phyloP scores from a whole-genome alignment of 2,888 invertebrate genomes.

The Cerastis leucographa region DNA sequence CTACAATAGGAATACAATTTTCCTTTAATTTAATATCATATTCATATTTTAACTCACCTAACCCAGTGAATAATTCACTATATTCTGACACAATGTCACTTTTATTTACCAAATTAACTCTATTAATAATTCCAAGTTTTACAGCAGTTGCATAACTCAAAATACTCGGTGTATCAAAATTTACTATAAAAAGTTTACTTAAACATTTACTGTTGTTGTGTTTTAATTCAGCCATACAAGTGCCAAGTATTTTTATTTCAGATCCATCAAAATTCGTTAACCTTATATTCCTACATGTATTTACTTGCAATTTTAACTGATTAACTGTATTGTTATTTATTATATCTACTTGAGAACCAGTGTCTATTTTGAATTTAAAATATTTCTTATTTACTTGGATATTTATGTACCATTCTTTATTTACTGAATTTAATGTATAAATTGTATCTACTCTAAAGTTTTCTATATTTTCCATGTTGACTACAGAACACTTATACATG shows the following conservation, averaged over 20 bases:
- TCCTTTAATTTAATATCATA: conserved; percentile 1
- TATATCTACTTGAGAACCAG: conserved; percentile 1
- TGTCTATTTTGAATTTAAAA: neutral
- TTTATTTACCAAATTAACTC: neutral
- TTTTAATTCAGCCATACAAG: neutral
- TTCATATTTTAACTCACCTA: conserved; percentile 8
- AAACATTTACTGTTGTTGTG: neutral
- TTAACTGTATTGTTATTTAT: neutral
- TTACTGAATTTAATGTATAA: neutral
- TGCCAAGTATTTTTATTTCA: neutral
- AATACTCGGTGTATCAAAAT: neutral
- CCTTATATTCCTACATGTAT: neutral
- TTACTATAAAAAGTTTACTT: neutral
- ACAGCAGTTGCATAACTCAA: neutral
- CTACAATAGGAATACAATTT: neutral
- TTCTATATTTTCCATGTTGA: conserved; percentile 3
- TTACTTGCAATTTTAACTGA: neutral
- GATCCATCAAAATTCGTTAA: conserved; percentile 3
- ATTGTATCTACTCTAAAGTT: conserved; percentile 1
- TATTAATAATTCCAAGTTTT: neutral
- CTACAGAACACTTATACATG: neutral
- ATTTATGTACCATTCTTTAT: conserved; percentile 1
- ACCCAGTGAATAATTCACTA: neutral
- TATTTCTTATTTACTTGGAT: neutral
- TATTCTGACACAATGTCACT: neutral